A percentile compares a stretch with the other conserved stretches of the same genome.
These are phyloP conservation scores for Pherbina coryleti DNA, from an alignment of 2,888 invertebrate genomes.

Conservation along the genomic window DNA sequence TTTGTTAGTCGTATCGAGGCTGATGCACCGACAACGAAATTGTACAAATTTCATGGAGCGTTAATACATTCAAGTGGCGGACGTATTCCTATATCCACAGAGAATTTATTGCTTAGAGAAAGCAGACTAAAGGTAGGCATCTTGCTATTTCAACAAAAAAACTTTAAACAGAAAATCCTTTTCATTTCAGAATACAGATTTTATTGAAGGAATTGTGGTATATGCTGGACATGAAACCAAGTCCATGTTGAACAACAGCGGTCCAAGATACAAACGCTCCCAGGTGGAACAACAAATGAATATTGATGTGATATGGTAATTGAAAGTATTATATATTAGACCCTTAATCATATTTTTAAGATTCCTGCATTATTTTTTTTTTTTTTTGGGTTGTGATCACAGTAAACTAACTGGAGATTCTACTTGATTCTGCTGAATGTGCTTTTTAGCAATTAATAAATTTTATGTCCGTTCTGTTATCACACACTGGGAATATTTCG, in stretches of 20 bases:
- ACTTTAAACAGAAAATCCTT: neutral
- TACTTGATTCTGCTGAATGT: no score
- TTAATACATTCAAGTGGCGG: constrained; percentile 84
- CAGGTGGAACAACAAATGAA: constrained; percentile 94
- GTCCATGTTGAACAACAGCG: constrained; percentile 97
- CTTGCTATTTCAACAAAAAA: neutral
- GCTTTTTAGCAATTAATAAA: no score
- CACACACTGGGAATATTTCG: no score
- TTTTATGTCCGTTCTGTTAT: no score
- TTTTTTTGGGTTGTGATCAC: no score
- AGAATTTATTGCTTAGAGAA: constrained; percentile 92
- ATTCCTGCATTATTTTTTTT: no score
- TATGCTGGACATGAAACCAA: constrained; percentile 98
- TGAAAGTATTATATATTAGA: constrained; percentile 60
- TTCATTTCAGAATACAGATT: constrained; percentile 86
- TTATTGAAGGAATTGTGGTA: constrained; percentile 94
- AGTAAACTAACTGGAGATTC: no score
- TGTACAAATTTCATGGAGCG: constrained; percentile 93
- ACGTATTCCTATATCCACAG: constrained; percentile 85
- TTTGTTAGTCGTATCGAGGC: constrained; percentile 90
- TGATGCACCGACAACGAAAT: constrained; percentile 94
- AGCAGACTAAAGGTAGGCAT: constrained; percentile 79
- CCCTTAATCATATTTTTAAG: neutral
- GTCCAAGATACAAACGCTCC: constrained; percentile 93
- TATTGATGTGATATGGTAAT: constrained; percentile 95